Evolutionary conservation across 2,888 invertebrate species (phyloP).

Genomic region (Balanococcus diminutus): DNA sequence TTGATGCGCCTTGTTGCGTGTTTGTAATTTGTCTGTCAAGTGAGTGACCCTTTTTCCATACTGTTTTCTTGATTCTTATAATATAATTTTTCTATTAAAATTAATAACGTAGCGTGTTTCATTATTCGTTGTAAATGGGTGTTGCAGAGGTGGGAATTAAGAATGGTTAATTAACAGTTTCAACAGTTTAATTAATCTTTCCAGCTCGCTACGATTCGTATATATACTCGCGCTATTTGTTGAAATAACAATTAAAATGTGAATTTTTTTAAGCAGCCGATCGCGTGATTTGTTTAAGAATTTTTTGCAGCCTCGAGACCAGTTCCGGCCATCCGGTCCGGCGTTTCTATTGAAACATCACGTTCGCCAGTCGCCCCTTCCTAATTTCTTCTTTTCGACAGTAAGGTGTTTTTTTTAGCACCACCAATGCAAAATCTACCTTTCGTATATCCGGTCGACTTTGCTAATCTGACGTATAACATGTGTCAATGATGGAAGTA

Average conservation of each 20-base stretch:
- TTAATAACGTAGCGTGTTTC: slow-evolving; percentile 27
- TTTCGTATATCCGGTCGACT: background rate
- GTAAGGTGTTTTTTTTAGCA: background rate
- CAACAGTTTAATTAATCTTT: slow-evolving; percentile 30
- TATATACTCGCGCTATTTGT: background rate
- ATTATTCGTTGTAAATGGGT: slow-evolving; percentile 21
- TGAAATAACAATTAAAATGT: slow-evolving; percentile 20
- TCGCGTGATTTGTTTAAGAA: background rate
- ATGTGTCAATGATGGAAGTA: background rate
- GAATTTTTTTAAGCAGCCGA: background rate
- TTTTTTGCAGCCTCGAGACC: background rate
- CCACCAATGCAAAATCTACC: background rate
- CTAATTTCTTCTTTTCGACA: background rate
- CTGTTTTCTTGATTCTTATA: background rate
- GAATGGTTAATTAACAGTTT: slow-evolving; percentile 34
- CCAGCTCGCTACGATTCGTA: background rate
- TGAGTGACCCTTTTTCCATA: slow-evolving; percentile 1
- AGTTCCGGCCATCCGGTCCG: too few species aligned
- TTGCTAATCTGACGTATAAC: background rate
- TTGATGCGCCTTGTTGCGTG: background rate
- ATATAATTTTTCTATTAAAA: slow-evolving; percentile 30
- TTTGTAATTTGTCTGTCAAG: slow-evolving; percentile 31
- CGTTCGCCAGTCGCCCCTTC: background rate
- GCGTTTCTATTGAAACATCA: background rate
- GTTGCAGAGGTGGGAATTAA: slow-evolving; percentile 23